Percentiles rank a stretch among this genome's conserved stretches.
These are phyloP conservation scores for Hecatera dysodea DNA, from an alignment of 2,888 invertebrate species.

Conservation along the genomic window DNA sequence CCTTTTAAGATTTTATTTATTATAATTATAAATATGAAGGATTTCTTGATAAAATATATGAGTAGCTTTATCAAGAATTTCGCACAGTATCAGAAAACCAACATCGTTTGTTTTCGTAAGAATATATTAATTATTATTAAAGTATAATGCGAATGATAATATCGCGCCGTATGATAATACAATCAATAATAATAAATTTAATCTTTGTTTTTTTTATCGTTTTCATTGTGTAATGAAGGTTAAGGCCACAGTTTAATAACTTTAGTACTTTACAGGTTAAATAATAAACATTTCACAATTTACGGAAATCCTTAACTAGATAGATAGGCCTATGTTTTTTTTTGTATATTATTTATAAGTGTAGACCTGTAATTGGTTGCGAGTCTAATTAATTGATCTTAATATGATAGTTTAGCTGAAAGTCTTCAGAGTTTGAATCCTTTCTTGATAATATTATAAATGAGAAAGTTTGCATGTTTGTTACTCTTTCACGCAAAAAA, in stretches of 20 bases:
- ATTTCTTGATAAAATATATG: constrained; percentile 9
- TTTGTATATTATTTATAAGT: too few relatives aligned
- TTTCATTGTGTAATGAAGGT: background rate
- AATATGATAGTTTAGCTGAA: too few relatives aligned
- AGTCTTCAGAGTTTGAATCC: too few relatives aligned
- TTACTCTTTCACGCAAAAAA: too few relatives aligned
- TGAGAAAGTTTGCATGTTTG: too few relatives aligned
- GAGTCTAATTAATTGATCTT: too few relatives aligned
- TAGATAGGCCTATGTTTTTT: too few relatives aligned
- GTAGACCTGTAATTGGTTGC: too few relatives aligned
- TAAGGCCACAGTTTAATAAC: constrained; percentile 1
- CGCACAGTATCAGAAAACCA: background rate
- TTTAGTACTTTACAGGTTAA: background rate
- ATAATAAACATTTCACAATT: background rate
- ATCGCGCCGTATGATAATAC: background rate
- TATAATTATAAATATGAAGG: background rate
- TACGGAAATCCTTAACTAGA: too few relatives aligned
- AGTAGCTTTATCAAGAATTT: constrained; percentile 29
- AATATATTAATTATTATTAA: background rate
- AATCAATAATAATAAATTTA: background rate
- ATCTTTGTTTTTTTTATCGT: background rate
- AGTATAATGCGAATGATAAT: background rate
- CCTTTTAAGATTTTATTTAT: constrained; percentile 10
- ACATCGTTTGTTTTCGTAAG: constrained; percentile 8
- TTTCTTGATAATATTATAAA: too few relatives aligned